Percentiles rank a stretch among this genome's conserved stretches.
phyloP scores from a whole-genome alignment of 2,113 vertebrate species.

The Caranx melampygus region DNA sequence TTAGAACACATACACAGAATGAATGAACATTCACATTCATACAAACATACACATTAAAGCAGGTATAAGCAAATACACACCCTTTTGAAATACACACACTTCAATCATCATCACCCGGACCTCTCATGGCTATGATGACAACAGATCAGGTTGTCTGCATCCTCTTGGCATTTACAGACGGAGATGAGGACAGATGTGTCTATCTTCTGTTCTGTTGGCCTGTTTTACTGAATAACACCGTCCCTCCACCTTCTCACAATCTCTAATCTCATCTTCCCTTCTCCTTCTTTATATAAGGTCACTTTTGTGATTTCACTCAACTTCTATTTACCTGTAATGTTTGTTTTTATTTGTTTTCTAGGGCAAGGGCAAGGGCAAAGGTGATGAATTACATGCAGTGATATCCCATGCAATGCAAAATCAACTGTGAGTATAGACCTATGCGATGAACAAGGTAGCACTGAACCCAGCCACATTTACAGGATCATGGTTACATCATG shows the following conservation, averaged over 20 bases:
- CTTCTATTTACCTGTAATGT: not conserved
- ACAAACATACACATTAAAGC: not conserved
- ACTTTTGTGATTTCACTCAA: conserved; percentile 25
- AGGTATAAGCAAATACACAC: not conserved
- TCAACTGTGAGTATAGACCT: not conserved
- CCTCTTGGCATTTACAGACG: conserved; percentile 65
- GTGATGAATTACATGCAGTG: not conserved
- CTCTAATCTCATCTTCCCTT: conserved; percentile 59
- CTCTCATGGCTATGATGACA: conserved; percentile 57
- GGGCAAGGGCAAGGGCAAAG: not conserved
- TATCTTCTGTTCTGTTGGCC: conserved; percentile 18
- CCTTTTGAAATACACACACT: not conserved
- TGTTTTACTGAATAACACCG: conserved; percentile 52
- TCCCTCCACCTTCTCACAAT: conserved; percentile 73
- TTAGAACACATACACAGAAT: not conserved
- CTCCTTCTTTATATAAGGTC: conserved; percentile 13
- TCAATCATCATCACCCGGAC: conserved; percentile 35
- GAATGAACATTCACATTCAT: not conserved
- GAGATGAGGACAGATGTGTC: conserved; percentile 64
- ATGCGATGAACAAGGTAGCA: not conserved
- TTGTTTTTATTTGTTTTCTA: not conserved
- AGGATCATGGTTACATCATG: not conserved
- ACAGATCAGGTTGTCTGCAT: conserved; percentile 64
- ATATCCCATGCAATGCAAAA: not conserved
- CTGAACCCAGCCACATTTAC: not conserved